phyloP scores from a whole-genome alignment of 2,113 vertebrate genomes.

The Eudyptes chrysolophus region DNA sequence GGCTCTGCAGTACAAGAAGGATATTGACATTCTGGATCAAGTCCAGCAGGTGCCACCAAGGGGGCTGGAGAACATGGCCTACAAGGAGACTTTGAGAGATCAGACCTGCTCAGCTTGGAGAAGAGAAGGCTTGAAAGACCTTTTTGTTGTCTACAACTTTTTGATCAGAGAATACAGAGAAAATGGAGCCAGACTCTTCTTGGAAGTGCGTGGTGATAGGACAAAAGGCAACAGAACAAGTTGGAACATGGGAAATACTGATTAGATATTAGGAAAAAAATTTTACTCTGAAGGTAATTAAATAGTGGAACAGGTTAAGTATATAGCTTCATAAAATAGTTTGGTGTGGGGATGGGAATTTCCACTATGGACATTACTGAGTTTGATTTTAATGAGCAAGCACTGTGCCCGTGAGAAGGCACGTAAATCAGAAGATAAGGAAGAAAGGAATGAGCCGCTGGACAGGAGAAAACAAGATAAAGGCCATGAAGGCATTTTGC shows the following conservation, averaged over 20 bases:
- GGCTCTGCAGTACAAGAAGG: neutral
- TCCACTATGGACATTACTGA: no score
- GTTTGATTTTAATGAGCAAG: no score
- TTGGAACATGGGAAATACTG: neutral
- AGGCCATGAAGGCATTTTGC: no score
- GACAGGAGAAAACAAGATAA: no score
- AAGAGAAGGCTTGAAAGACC: neutral
- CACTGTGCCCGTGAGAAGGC: no score
- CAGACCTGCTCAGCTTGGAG: neutral
- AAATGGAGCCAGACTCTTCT: neutral
- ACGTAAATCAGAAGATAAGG: no score
- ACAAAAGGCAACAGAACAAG: neutral
- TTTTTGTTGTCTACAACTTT: neutral
- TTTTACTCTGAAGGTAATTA: neutral
- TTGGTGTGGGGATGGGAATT: no score
- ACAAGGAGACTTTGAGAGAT: neutral
- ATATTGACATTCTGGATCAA: neutral
- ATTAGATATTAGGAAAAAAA: neutral
- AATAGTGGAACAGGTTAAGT: neutral
- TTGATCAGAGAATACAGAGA: neutral
- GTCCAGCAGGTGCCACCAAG: neutral
- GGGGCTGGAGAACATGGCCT: neutral
- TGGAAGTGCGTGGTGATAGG: neutral
- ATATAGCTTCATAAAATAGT: no score
- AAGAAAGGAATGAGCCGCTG: no score